These are phyloP conservation scores for Melanchra persicariae DNA, from an alignment of 2,888 invertebrate genomes.

Conservation along the genomic window DNA sequence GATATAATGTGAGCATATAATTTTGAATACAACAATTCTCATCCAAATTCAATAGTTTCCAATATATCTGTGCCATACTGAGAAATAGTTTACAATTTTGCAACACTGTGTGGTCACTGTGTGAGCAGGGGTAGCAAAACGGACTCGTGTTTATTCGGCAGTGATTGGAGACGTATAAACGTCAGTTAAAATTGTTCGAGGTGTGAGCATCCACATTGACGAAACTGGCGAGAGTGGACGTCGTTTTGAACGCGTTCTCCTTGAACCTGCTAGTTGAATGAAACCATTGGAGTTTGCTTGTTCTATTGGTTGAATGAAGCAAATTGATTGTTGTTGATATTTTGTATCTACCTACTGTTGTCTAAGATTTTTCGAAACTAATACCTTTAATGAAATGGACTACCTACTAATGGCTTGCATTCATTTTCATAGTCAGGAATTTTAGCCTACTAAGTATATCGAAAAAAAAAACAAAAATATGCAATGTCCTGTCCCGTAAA, in stretches of 20 bases:
- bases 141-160: constrained; percentile 10
- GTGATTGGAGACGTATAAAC: constrained; percentile 42
- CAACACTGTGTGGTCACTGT: neutral
- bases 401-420: neutral
- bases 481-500: neutral
- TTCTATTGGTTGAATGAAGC: neutral
- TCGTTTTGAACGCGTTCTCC: neutral
- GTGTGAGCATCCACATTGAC: constrained; percentile 36
- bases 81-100: no score
- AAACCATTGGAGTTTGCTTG: neutral
- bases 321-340: neutral
- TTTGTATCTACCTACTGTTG: neutral
- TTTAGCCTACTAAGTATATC: neutral
- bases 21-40: no score
- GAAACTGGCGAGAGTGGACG: neutral
- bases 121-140: constrained; percentile 17
- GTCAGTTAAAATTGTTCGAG: constrained; percentile 31
- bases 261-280: constrained; percentile 5
- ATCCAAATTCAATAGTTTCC: no score
- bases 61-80: no score
- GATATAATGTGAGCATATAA: no score
- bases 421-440: neutral
- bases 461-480: neutral
- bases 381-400: neutral
- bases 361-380: neutral